Evolutionary conservation across 2,113 vertebrate genomes (phyloP).

Genomic region (Dasyurus viverrinus): DNA sequence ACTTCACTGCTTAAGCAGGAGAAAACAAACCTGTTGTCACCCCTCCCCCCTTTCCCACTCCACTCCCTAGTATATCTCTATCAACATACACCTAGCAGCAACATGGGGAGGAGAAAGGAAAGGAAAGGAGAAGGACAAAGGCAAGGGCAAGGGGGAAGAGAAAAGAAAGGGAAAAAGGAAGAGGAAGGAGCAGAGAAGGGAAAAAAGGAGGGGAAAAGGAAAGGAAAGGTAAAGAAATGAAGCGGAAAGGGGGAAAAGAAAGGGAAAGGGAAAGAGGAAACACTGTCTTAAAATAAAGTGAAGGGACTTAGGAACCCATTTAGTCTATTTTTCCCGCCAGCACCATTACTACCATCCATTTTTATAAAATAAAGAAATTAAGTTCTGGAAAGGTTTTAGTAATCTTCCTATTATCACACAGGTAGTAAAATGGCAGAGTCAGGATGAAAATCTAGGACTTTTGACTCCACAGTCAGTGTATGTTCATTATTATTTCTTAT

Average conservation of each 20-base stretch:
- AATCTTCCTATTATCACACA: neutral
- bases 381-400: neutral
- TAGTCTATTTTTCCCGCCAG: neutral
- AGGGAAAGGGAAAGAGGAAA: neutral
- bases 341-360: neutral
- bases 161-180: neutral
- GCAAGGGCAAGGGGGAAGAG: too few species aligned
- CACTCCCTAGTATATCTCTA: slow-evolving; percentile 2
- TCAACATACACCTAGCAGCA: slow-evolving; percentile 8
- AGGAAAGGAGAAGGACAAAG: too few species aligned
- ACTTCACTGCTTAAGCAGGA: slow-evolving; percentile 64
- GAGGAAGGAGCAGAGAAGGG: neutral
- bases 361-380: neutral
- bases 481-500: neutral
- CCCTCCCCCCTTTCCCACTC: neutral
- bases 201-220: rapidly evolving
- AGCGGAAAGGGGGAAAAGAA: neutral
- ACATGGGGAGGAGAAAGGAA: neutral
- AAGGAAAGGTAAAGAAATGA: neutral
- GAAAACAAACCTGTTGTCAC: slow-evolving; percentile 17
- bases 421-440: neutral
- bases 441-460: neutral
- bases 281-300: neutral
- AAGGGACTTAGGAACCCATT: neutral
- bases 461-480: neutral